These are phyloP conservation scores for Fragum sueziense DNA, from an alignment of 2,888 invertebrate genomes.

Conservation along the genomic window DNA sequence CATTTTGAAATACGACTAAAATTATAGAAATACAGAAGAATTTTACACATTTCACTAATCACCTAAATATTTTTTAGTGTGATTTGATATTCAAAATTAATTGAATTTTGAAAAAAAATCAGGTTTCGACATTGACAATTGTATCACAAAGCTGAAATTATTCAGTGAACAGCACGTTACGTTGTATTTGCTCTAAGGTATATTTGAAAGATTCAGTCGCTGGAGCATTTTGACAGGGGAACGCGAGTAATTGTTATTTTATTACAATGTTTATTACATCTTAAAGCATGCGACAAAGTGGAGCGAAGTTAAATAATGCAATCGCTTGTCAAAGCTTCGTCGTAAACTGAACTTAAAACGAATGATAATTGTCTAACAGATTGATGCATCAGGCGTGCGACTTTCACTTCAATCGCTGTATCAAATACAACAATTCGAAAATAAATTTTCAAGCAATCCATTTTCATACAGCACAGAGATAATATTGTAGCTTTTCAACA, in stretches of 20 bases:
- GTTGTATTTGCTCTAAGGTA: neutral
- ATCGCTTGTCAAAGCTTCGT: conserved; percentile 5
- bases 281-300: conserved; percentile 37
- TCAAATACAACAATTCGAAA: too few relatives aligned
- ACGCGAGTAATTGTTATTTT: conserved; percentile 53
- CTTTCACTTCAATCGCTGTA: neutral
- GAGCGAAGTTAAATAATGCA: conserved; percentile 20
- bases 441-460: too few relatives aligned
- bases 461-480: too few relatives aligned
- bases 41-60: too few relatives aligned
- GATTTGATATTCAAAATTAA: too few relatives aligned
- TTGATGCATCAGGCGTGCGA: conserved; percentile 1
- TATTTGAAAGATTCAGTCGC: conserved; percentile 1
- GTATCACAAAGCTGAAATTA: too few relatives aligned
- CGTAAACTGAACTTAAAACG: conserved; percentile 11
- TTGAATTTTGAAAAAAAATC: too few relatives aligned
- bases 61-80: too few relatives aligned
- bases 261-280: conserved; percentile 38
- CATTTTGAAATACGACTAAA: too few relatives aligned
- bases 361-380: conserved; percentile 10
- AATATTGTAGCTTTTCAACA: too few relatives aligned
- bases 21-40: too few relatives aligned
- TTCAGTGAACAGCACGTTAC: neutral
- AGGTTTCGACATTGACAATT: too few relatives aligned
- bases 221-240: conserved; percentile 29